A percentile compares a stretch with the other conserved stretches of the same genome.
Conservation (phyloP, 1,140 invertebrate species). For the Reticulitermes speratus region DNA sequence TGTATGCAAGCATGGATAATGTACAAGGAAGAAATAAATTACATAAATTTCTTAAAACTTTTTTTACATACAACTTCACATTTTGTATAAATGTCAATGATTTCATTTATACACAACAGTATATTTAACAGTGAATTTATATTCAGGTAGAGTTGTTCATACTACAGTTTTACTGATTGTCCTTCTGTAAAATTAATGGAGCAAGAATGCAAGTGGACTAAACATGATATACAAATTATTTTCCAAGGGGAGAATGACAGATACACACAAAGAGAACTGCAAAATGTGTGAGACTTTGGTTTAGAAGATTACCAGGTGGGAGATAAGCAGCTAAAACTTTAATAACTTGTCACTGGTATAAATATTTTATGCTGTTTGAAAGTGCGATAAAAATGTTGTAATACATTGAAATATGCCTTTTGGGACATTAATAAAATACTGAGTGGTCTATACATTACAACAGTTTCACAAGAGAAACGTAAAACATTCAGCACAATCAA, state of each 20-base stretch:
- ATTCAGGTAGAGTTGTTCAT: neutral
- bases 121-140: neutral
- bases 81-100: neutral
- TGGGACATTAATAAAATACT: conserved; percentile 1
- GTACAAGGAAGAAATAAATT: neutral
- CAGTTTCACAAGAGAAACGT: neutral
- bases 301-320: neutral
- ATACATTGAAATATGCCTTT: neutral
- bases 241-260: neutral
- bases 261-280: neutral
- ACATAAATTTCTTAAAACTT: neutral
- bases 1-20: neutral
- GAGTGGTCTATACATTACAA: neutral
- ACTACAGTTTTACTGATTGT: conserved; percentile 3
- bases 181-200: conserved; percentile 7
- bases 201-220: neutral
- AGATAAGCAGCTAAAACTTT: neutral
- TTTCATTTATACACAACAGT: neutral
- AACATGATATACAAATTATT: neutral
- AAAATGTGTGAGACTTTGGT: neutral
- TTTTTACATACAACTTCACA: conserved; percentile 11
- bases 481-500: neutral
- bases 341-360: neutral
- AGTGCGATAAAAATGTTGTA: neutral
- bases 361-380: neutral